These are phyloP conservation scores for Falco cherrug DNA, from an alignment of 2,797 vertebrate genomes.

Conservation along the genomic window DNA sequence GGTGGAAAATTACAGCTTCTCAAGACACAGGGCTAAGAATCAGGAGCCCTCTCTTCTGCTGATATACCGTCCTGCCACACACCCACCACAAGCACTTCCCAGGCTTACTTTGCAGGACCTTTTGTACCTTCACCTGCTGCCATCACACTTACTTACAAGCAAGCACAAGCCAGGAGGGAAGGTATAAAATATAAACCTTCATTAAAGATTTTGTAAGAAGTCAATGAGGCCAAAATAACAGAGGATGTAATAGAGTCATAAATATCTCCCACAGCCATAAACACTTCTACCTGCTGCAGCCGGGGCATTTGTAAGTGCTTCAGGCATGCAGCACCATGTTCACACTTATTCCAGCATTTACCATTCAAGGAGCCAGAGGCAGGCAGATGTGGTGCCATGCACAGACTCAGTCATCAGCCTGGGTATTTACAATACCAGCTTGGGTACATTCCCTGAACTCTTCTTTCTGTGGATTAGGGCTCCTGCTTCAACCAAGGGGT, in stretches of 20 bases:
- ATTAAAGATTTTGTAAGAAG: constrained; percentile 35
- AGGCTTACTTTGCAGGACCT: background rate
- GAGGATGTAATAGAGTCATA: constrained; percentile 44
- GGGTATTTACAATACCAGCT: background rate
- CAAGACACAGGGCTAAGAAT: background rate
- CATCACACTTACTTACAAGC: background rate
- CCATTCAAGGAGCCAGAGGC: background rate
- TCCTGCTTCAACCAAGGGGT: background rate
- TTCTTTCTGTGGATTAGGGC: background rate
- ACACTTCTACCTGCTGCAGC: constrained; percentile 42
- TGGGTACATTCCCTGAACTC: background rate
- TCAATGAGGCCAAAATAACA: constrained; percentile 33
- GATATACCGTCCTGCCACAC: background rate
- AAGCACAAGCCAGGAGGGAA: constrained; percentile 9
- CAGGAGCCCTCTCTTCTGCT: background rate
- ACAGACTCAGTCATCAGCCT: background rate
- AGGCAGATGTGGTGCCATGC: background rate
- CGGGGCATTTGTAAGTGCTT: background rate
- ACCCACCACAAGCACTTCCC: background rate
- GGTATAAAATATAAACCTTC: constrained; percentile 29
- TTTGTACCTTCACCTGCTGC: background rate
- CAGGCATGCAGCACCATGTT: background rate
- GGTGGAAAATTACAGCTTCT: background rate
- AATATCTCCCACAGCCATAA: constrained; percentile 56
- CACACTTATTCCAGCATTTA: background rate